Evolutionary conservation across 2,113 vertebrate genomes (phyloP).

Genomic region (Martes martes): DNA sequence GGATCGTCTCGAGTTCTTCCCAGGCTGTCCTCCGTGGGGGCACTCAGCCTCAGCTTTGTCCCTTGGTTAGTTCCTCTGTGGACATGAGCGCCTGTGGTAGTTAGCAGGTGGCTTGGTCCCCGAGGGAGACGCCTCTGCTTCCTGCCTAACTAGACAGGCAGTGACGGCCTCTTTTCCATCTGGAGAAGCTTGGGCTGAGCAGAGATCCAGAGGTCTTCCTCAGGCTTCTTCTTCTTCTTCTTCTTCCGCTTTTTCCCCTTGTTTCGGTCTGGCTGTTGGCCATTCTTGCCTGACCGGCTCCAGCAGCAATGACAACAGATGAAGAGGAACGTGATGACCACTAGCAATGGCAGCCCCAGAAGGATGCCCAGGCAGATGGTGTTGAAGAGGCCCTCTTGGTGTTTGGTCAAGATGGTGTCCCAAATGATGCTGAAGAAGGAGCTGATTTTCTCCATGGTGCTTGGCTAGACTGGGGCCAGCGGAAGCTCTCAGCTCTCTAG

Average conservation of each 20-base stretch:
- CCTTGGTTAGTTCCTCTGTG: constrained; percentile 28
- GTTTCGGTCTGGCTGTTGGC: constrained; percentile 72
- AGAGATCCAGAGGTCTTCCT: constrained; percentile 96
- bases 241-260: constrained; percentile 88
- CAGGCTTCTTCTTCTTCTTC: constrained; percentile 71
- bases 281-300: constrained; percentile 58
- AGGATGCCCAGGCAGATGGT: constrained; percentile 90
- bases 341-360: constrained; percentile 87
- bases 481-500: background rate
- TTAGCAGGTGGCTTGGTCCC: constrained; percentile 16
- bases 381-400: constrained; percentile 92
- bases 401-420: constrained; percentile 86
- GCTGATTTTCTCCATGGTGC: constrained; percentile 81
- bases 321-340: constrained; percentile 84
- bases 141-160: constrained; percentile 77
- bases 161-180: constrained; percentile 86
- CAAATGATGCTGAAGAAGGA: constrained; percentile 89
- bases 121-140: background rate
- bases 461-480: background rate
- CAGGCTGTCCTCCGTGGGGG: background rate
- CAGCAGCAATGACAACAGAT: constrained; percentile 95
- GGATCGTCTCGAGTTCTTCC: background rate
- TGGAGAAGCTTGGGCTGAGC: constrained; percentile 90
- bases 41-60: background rate
- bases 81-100: background rate